Base-by-base conservation (phyloP, 2,797 vertebrate species). In the Lateolabrax maculatus region DNA sequence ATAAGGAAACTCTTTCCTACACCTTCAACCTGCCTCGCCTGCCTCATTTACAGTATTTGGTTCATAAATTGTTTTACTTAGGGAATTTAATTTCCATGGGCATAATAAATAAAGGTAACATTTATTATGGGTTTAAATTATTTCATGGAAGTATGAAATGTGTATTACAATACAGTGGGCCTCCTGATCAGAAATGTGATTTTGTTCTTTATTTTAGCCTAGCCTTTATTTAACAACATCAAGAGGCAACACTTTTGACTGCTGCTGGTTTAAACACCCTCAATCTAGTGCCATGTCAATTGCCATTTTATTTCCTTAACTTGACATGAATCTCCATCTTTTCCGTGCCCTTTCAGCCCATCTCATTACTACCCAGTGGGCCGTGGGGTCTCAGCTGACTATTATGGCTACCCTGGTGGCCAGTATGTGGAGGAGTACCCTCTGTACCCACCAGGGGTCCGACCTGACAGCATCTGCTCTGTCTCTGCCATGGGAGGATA, bases 401-500 rank as follows among this genome's bases (percentile, higher is more conserved):
- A 95, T 81, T 98, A 96, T 1, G 84, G 95, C 69, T 97, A 96
- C 76, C 91, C 96, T 2, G 93, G 95, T 46, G 94, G 95, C 0
- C 96, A 95, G 55, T 98, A 94, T 82, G 86, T 96, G 0, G 97
- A 98, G 1, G 97, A 98, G 29, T 97, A 96, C 87, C 95, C 97
- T 63, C 94, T 97, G 82, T 98, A 97, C 85, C 95, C 95, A 0
- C 94, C 96, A 0, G 96, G 96, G 0, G 93, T 97, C 55, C 96
- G 97, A 21, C 98, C 98, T 0, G 98, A 99, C 80, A 99, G 98
- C 92, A 97, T 99, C 91, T 99, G 97, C 88, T 98, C 98, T 6
- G 95, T 97, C 92, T 96, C 97, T 0, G 95, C 90, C 10, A 82
- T 96, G 64, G 95, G 96, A 5, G 95, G 94, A 48, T 98, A 95